Evolutionary conservation across 2,113 vertebrate species (phyloP).

Genomic region (Psophia crepitans): DNA sequence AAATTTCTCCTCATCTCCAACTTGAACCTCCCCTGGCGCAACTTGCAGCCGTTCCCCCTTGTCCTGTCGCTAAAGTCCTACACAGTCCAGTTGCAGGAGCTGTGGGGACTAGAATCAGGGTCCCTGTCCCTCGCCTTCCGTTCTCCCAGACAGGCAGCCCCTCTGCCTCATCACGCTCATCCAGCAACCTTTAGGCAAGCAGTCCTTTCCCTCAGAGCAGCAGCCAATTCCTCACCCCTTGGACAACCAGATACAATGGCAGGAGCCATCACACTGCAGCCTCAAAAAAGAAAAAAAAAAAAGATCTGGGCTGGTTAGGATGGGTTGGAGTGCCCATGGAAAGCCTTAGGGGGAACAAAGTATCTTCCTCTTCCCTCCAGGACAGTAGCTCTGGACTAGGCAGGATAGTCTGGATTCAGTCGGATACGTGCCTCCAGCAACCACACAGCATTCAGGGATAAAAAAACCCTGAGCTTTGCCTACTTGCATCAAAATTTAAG

Average conservation of each 20-base stretch:
- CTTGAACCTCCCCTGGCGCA: too few species aligned
- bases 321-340: background rate
- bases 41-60: too few species aligned
- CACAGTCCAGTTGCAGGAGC: background rate
- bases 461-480: background rate
- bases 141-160: background rate
- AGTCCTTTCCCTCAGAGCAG: background rate
- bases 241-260: background rate
- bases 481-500: background rate
- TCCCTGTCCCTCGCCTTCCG: background rate
- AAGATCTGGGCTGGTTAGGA: background rate
- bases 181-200: background rate
- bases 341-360: background rate
- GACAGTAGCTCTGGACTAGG: background rate
- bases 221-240: background rate
- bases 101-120: background rate
- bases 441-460: background rate
- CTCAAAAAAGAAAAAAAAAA: background rate
- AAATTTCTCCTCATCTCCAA: too few species aligned
- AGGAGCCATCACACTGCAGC: background rate
- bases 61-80: too few species aligned
- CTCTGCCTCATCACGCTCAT: background rate
- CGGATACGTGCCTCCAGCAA: background rate
- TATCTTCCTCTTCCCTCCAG: background rate
- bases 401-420: background rate